Percentiles rank a stretch among this genome's conserved stretches.
Evolutionary conservation across 2,797 vertebrate species (phyloP).

Genomic region (Glossophaga mutica): DNA sequence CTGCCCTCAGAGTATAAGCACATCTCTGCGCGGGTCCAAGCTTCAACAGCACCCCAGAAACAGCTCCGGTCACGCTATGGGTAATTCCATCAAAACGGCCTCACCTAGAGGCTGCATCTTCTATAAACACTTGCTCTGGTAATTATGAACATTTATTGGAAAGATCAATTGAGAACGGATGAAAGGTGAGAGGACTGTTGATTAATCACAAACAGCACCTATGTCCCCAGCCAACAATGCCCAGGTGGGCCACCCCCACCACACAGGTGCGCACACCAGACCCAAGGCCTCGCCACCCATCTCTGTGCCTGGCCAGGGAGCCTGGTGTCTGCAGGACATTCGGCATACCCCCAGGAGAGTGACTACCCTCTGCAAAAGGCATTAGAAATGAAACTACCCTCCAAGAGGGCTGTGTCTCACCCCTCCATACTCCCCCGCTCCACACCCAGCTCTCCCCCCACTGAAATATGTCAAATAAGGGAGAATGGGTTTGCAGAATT

Average conservation of each 20-base stretch:
- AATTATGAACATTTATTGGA: conserved; percentile 72
- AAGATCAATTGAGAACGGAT: conserved; percentile 74
- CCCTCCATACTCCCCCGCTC: too few relatives aligned
- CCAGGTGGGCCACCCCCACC: not conserved
- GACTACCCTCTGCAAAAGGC: not conserved
- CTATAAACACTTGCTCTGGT: conserved; percentile 69
- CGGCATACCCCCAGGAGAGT: not conserved
- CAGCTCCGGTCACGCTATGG: conserved; percentile 57
- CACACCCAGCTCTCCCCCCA: accelerated
- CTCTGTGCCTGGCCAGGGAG: not conserved
- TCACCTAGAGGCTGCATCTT: conserved; percentile 75
- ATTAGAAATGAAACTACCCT: not conserved
- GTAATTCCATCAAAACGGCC: conserved; percentile 69
- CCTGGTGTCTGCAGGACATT: not conserved
- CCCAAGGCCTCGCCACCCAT: not conserved
- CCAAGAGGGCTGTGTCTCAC: not conserved
- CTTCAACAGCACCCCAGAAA: conserved; percentile 37
- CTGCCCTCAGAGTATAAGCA: not conserved
- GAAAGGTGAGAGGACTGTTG: conserved; percentile 46
- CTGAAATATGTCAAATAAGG: not conserved
- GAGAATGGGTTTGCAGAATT: not conserved
- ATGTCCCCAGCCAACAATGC: conserved; percentile 54
- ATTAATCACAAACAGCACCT: conserved; percentile 60
- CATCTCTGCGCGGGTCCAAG: not conserved
- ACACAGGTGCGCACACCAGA: not conserved